These are phyloP conservation scores for Cephus pulcher DNA, from an alignment of 2,888 invertebrate species.

Conservation along the genomic window DNA sequence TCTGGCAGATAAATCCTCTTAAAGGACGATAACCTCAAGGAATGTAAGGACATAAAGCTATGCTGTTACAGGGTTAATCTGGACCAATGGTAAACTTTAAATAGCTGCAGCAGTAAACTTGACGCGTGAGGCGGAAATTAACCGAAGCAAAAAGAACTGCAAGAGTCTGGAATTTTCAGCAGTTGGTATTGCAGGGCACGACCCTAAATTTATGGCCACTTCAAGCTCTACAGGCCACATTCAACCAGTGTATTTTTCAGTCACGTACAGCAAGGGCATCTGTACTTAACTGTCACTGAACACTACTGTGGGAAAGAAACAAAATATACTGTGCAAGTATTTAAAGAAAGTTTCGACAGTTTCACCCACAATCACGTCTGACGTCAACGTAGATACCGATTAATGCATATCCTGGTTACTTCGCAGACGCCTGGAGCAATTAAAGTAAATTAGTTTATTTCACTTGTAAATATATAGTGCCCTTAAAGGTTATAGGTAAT, in stretches of 20 bases:
- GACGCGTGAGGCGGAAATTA: background rate
- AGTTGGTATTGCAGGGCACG: background rate
- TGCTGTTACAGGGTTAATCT: background rate
- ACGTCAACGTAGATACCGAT: background rate
- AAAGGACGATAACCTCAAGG: background rate
- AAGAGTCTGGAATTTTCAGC: background rate
- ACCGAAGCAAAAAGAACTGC: background rate
- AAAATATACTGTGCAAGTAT: background rate
- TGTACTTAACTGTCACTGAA: background rate
- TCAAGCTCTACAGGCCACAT: background rate
- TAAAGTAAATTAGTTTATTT: background rate
- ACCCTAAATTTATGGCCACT: background rate
- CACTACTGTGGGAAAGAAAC: background rate
- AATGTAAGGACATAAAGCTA: background rate
- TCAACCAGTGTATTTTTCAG: background rate
- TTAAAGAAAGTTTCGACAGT: background rate
- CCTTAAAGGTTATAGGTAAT: background rate
- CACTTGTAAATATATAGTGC: background rate
- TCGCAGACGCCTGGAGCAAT: background rate
- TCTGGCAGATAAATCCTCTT: background rate
- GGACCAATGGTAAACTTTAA: background rate
- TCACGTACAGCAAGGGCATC: background rate
- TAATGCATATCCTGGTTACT: background rate
- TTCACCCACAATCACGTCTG: background rate
- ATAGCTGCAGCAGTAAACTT: background rate